These are phyloP conservation scores for Astreopora myriophthalma DNA, from an alignment of 64 coral and sea anemone genomes.

Conservation along the genomic window DNA sequence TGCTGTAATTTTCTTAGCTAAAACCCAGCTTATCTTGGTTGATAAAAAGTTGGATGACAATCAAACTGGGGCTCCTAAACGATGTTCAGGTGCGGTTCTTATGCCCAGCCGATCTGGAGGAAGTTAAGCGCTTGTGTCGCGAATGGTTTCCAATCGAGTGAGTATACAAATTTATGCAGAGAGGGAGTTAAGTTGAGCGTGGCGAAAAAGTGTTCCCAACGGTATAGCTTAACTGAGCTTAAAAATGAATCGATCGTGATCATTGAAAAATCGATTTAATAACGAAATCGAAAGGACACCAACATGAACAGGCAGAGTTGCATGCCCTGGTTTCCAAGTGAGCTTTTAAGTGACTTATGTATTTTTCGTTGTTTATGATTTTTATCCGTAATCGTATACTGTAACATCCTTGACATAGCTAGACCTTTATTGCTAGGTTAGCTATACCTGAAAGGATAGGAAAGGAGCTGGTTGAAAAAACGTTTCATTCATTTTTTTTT, in stretches of 20 bases:
- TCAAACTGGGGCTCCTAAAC: constrained; percentile 92
- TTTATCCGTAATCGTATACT: too few species aligned
- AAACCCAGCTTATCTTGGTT: background rate
- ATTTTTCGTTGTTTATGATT: too few species aligned
- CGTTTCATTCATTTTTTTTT: too few species aligned
- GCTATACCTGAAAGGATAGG: too few species aligned
- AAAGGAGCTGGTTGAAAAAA: too few species aligned
- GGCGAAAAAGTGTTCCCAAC: background rate
- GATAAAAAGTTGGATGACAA: constrained; percentile 82
- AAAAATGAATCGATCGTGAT: background rate
- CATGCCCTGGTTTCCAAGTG: too few species aligned
- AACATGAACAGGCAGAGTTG: too few species aligned
- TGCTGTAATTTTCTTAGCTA: constrained; percentile 35
- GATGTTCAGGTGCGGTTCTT: constrained; percentile 94
- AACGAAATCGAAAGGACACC: too few species aligned
- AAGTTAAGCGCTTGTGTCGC: constrained; percentile 89
- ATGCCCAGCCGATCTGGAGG: constrained; percentile 80
- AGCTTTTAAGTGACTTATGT: too few species aligned
- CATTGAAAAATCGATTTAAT: background rate
- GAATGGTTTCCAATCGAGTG: constrained; percentile 98
- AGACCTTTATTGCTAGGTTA: too few species aligned
- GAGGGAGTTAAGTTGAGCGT: background rate
- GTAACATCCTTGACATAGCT: too few species aligned
- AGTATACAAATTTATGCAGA: constrained; percentile 54
- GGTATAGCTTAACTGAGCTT: background rate